Evolutionary conservation across 1,140 invertebrate species (phyloP), one percentile per base, ranked within the genome.

Genomic region (Danaus plexippus): DNA sequence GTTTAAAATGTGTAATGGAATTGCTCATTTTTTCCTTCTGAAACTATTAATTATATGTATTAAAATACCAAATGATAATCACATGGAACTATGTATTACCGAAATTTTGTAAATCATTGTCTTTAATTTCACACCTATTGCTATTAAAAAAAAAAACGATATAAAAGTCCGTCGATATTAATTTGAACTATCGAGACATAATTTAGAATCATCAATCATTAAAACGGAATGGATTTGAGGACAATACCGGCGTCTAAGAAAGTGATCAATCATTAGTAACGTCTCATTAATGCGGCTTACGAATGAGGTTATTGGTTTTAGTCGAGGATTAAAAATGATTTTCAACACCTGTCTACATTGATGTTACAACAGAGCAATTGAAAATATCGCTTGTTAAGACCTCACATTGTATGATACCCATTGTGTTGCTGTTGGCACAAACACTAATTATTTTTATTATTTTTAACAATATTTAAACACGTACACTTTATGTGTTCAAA

Each of bases 251-350:
- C 50, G 46, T 22, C 43, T 48, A 53, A 18, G 11, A 59, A 50
- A 52, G 46, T 45, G 56, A 73, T 73, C 56, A 67, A 70, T 73
- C 70, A 68, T 58, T 12, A 49, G 44, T 50, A 53, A 58, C 64
- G 55, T 65, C 65, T 70, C 60, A 70, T 73, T 70, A 66, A 64
- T 57, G 45, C 47, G 61, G 61, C 57, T 71, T 61, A 66, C 22
- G 51, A 49, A 22, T 43, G 54, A 45, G 54, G 49, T 54, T 41
- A 67, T 62, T 63, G 53, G 63, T 58, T 59, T 45, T 59, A 54
- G 43, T 12, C 9, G n/a, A 5, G 46, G 43, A 15, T 57, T 15
- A 52, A 32, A 32, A 32, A 32, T 32, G 22, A 32, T 32, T 32
- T 32, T 32, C 22, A 32, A 32, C 22, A 32, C 22, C 22, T 32